Percentiles rank a stretch among this genome's conserved stretches.
Conservation (phyloP, 2,797 vertebrate genomes). For the Gymnothorax javanicus region DNA sequence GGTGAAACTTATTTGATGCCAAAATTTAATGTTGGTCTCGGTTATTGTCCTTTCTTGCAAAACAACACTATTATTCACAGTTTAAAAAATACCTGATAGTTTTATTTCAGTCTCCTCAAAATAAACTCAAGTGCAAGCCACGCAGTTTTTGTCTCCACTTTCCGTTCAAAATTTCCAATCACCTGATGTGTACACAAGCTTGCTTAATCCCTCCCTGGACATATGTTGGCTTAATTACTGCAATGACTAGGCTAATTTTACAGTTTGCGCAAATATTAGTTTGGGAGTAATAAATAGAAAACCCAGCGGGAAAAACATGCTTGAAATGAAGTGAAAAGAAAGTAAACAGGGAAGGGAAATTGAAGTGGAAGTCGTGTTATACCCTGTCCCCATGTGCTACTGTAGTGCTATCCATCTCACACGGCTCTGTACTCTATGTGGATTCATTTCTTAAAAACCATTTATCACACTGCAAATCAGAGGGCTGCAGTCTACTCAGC, state of each 20-base stretch:
- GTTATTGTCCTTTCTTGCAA: not conserved
- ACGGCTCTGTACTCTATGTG: not conserved
- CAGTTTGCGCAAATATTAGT: slow-evolving; percentile 5
- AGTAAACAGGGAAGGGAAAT: not conserved
- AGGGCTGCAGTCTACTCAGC: not conserved
- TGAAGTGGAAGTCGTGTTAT: not conserved
- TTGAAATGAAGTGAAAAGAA: not conserved
- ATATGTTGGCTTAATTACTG: slow-evolving; percentile 18
- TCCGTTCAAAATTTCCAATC: not conserved
- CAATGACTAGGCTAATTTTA: not conserved
- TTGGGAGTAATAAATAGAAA: not conserved
- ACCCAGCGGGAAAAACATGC: not conserved
- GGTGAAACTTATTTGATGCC: not conserved
- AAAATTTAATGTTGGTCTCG: not conserved
- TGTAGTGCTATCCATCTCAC: not conserved
- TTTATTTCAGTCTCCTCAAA: not conserved
- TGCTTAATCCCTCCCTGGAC: not conserved
- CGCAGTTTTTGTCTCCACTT: not conserved
- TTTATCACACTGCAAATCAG: not conserved
- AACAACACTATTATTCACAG: not conserved
- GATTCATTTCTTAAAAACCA: not conserved
- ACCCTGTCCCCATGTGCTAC: not conserved
- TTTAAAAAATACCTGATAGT: not conserved
- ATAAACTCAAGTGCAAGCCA: not conserved
- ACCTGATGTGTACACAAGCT: not conserved